These are phyloP conservation scores for Heliconius nattereri DNA, from an alignment of 1,140 invertebrate species.

Conservation along the genomic window DNA sequence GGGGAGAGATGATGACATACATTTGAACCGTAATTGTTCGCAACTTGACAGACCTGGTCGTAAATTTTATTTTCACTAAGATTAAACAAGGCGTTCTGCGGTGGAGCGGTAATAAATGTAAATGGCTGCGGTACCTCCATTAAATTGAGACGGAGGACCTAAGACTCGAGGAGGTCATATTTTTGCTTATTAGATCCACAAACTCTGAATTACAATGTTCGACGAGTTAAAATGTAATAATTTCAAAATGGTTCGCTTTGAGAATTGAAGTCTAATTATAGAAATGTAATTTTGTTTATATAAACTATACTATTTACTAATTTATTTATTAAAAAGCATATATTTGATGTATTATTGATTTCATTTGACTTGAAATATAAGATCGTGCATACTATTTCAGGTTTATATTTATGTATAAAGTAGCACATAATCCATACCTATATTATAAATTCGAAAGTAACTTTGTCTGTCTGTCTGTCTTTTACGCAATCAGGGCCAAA, in stretches of 20 bases:
- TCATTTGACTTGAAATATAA: no score
- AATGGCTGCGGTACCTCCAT: constrained; percentile 45
- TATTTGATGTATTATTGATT: no score
- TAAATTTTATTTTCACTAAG: constrained; percentile 51
- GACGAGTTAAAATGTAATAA: constrained; percentile 22
- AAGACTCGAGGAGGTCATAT: constrained; percentile 44
- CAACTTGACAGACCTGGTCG: constrained; percentile 47
- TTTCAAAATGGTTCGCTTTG: neutral
- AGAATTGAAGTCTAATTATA: neutral
- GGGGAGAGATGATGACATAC: constrained; percentile 43
- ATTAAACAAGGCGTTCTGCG: constrained; percentile 49
- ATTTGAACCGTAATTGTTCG: constrained; percentile 45
- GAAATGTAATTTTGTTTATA: neutral
- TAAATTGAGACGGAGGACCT: constrained; percentile 45
- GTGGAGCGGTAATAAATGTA: constrained; percentile 49
- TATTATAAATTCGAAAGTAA: no score
- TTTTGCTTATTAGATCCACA: constrained; percentile 34
- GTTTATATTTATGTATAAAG: no score
- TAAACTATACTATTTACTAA: neutral
- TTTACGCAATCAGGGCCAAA: no score
- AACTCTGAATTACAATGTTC: constrained; percentile 32
- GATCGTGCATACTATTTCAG: no score
- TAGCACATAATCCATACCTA: no score
- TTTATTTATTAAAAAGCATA: no score
- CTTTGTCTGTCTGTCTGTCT: no score